Percentiles rank a stretch among this genome's conserved stretches.
These are phyloP conservation scores for Sinocyclocheilus rhinocerous DNA, from an alignment of 2,113 vertebrate genomes.

Conservation along the genomic window DNA sequence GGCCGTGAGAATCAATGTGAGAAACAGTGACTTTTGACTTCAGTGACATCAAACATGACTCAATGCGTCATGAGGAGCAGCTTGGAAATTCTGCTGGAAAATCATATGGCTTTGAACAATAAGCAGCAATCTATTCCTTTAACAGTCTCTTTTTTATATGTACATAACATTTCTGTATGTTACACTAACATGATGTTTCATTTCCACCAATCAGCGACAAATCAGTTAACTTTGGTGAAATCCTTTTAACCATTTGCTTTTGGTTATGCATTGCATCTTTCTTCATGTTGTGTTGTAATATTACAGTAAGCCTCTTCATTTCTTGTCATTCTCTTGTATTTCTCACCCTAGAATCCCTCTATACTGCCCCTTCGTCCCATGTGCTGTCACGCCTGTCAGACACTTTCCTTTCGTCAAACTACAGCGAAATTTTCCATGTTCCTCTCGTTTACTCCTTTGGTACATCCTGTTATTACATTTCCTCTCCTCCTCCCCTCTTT, in stretches of 20 bases:
- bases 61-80: neutral
- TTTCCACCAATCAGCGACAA: neutral
- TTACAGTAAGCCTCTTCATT: slow-evolving; percentile 67
- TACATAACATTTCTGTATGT: neutral
- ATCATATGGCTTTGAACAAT: neutral
- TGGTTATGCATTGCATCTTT: slow-evolving; percentile 50
- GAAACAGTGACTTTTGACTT: neutral
- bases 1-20: neutral
- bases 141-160: neutral
- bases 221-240: neutral
- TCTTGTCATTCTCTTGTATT: slow-evolving; percentile 67
- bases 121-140: neutral
- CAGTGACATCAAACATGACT: neutral
- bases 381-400: slow-evolving; percentile 43
- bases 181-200: neutral
- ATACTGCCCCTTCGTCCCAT: slow-evolving; percentile 21
- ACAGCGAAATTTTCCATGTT: slow-evolving; percentile 31
- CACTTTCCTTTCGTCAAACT: slow-evolving; percentile 56
- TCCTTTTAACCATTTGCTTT: slow-evolving; percentile 22
- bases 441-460: slow-evolving; percentile 43
- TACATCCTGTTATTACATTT: slow-evolving; percentile 50
- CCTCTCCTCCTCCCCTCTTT: slow-evolving; percentile 59
- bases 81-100: slow-evolving; percentile 8
- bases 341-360: slow-evolving; percentile 66
- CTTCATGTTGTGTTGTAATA: slow-evolving; percentile 60